Evolutionary conservation across 92 coral and sea anemone genomes (phyloP), one percentile per base, ranked within the genome.

Genomic region (Siderastrea siderea): DNA sequence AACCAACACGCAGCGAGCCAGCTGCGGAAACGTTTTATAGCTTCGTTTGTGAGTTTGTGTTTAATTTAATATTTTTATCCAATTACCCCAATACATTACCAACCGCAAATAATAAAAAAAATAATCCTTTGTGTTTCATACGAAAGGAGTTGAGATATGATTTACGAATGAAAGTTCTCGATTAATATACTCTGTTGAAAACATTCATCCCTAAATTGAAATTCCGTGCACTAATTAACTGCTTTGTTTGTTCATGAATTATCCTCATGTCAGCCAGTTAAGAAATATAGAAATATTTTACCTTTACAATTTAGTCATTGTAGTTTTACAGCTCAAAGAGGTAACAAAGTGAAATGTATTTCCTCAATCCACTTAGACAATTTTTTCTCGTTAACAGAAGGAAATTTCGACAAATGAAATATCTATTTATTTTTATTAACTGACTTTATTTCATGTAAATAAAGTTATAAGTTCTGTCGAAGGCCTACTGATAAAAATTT

Each of bases 1-100:
- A 17, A 63, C 19, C 43, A 13, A 7, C 57, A 45, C 64, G 1
- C 11, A 46, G 57, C 9, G 19, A 81, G 46, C 59, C 85, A 81
- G 86, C 68, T 70, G 86, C 77, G 9, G 49, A 68, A 43, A 55
- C 43, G 67, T 68, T n/a, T 46, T 57, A 57, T 5, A 5, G 26
- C 81, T 75, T 51, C 66, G n/a, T n/a, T 71, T 55, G 10, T 82
- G 60, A 45, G 47, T 75, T 60, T 66, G 53, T 16, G n/a, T 75
- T 83, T 84, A 76, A 77, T 83, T 61, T 68, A 68, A 75, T 65
- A 64, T 83, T 71, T 68, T 48, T 71, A 51, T 68, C 79, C 71
- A 87, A 69, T 87, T 86, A 70, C 10, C 49, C 48, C 1, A n/a
- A 52, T 44, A 74, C 60, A 61, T 51, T 14, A 43, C 38, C 53